phyloP scores from a whole-genome alignment of 2,113 vertebrate genomes.

The Limnothrissa miodon region DNA sequence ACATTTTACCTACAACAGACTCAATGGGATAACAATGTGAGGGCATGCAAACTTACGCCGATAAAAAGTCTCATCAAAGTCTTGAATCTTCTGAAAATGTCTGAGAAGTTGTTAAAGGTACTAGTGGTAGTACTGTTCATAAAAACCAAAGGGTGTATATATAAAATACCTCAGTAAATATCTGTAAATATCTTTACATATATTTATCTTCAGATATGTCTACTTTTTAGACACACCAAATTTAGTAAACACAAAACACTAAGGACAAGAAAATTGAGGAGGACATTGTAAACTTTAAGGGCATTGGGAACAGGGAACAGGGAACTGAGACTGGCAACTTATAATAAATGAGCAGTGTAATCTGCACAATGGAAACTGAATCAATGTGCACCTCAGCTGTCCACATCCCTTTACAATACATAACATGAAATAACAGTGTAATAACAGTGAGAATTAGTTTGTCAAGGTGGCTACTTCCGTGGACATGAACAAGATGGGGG shows the following conservation, averaged over 20 bases:
- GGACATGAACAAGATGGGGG: too few relatives aligned
- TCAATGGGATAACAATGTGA: neutral
- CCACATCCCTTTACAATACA: neutral
- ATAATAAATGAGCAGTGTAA: neutral
- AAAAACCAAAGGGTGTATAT: neutral
- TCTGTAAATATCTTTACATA: too few relatives aligned
- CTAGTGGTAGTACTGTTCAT: neutral
- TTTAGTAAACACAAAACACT: neutral
- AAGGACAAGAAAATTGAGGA: neutral
- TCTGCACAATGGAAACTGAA: neutral
- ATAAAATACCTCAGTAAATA: too few relatives aligned
- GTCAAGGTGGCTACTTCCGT: too few relatives aligned
- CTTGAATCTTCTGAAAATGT: conserved; percentile 93
- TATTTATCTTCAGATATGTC: too few relatives aligned
- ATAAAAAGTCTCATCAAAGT: conserved; percentile 89
- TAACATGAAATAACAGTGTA: neutral
- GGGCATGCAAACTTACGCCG: conserved; percentile 78
- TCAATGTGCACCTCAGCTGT: neutral
- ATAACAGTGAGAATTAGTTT: too few relatives aligned
- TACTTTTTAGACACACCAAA: neutral
- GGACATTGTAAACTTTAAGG: neutral
- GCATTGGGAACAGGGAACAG: too few relatives aligned
- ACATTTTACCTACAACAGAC: too few relatives aligned
- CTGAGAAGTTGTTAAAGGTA: conserved; percentile 70
- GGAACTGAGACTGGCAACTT: neutral